Evolutionary conservation across 1,140 invertebrate species (phyloP), one percentile per base, ranked within the genome.

Genomic region (Drosophila melanica): DNA sequence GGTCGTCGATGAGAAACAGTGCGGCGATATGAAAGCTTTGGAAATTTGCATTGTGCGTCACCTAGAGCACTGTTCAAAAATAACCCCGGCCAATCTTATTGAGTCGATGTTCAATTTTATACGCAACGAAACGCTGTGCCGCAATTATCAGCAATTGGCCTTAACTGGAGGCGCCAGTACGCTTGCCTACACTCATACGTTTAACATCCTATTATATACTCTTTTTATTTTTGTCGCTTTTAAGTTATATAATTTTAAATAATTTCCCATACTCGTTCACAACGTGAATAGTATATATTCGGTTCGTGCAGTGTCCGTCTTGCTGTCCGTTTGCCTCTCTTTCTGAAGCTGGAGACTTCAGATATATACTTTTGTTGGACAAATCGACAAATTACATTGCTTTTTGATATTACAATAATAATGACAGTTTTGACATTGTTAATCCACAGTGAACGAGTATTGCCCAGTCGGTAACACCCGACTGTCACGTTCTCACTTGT

Each of bases 21-120:
- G 90, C 50, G 68, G 79, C 1, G 93, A 96, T 66, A 93, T 96
- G 33, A 80, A 90, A 0, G 92, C 92, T 2, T 71, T 96, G 1
- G 94, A 96, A 82, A 66, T 65, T 0, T 97, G 96, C 78, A 92
- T 95, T 1, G 95, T 96, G 1, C 77, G 77, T 0, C 93, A 93
- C 14, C 82, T 97, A 53, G 95, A 96, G 87, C 93, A 91, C 6
- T 97, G 96, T 74, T 76, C 91, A 1, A 94, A 96, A 79, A 95
- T 95, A 5, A 96, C 96, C 0, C 95, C 96, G 0, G 95, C 95
- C 10, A 97, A 97, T 82, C 95, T 97, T 18, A 93, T 96, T 0
- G 96, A 96, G 53, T 95, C 96, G 0, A 93, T 97, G 67, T 96
- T 97, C 79, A 95, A 95, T 62, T 96, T 95, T 27, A 90, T 91